A percentile compares a stretch with the other conserved stretches of the same genome.
Evolutionary conservation across 2,797 vertebrate genomes (phyloP).

Genomic region (Sylvilagus floridanus): DNA sequence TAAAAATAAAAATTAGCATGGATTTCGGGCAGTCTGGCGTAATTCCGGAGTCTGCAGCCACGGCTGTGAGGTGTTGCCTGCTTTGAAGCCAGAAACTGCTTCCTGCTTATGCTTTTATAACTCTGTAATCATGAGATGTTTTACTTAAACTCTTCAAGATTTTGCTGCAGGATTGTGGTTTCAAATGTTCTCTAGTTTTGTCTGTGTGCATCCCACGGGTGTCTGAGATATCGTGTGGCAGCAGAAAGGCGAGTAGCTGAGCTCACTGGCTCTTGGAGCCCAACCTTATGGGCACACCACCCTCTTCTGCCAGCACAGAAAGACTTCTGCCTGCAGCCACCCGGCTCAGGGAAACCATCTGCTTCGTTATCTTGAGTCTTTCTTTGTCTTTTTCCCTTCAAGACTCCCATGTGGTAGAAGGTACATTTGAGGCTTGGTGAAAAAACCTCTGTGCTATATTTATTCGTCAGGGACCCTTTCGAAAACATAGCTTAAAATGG

Average conservation of each 20-base stretch:
- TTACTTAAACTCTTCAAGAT: conserved; percentile 89
- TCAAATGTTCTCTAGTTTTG: conserved; percentile 90
- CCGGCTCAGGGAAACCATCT: conserved; percentile 86
- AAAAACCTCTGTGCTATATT: conserved; percentile 89
- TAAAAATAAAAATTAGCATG: conserved; percentile 81
- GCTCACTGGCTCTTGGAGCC: conserved; percentile 91
- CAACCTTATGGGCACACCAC: conserved; percentile 92
- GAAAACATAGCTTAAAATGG: conserved; percentile 91
- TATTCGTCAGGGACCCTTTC: conserved; percentile 90
- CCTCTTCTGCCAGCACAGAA: conserved; percentile 90
- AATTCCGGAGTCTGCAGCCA: conserved; percentile 91
- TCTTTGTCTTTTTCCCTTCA: conserved; percentile 77
- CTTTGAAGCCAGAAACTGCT: conserved; percentile 90
- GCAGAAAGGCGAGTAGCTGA: conserved; percentile 92
- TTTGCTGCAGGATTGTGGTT: conserved; percentile 88
- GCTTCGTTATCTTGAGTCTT: conserved; percentile 72
- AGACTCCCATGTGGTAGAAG: conserved; percentile 78
- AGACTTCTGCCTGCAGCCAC: conserved; percentile 92
- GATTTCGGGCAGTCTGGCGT: conserved; percentile 90
- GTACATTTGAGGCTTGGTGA: conserved; percentile 83
- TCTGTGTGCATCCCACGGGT: conserved; percentile 92
- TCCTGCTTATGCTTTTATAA: conserved; percentile 94
- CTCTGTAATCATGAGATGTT: conserved; percentile 93
- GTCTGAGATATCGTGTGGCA: conserved; percentile 92
- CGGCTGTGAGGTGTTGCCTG: conserved; percentile 93